Percentiles rank a stretch among this genome's conserved stretches.
Conservation (phyloP, 2,113 vertebrate species). For the Emydocephalus ijimae region DNA sequence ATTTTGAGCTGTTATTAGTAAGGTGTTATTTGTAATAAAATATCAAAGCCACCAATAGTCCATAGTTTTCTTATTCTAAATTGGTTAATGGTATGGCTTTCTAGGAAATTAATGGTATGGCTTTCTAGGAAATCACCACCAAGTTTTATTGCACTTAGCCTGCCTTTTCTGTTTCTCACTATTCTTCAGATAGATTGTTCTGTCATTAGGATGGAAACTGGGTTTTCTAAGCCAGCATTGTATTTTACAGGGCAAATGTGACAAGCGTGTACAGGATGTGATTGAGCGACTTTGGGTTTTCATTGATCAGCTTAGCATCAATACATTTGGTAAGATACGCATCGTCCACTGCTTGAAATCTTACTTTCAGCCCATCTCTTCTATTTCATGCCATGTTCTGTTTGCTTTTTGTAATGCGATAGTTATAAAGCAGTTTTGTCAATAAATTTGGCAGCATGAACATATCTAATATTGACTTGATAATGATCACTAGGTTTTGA, state of each 20-base stretch:
- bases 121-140: neutral
- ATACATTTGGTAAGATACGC: conserved; percentile 84
- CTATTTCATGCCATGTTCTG: neutral
- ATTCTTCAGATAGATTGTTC: neutral
- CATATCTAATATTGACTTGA: neutral
- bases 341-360: neutral
- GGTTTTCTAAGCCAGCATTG: neutral
- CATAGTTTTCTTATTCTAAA: neutral
- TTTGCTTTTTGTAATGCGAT: neutral
- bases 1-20: neutral
- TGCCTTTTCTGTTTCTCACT: neutral
- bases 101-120: neutral
- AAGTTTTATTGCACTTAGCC: neutral
- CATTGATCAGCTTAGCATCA: conserved; percentile 97
- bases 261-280: conserved; percentile 96
- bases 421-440: neutral
- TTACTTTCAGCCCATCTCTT: neutral
- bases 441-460: neutral
- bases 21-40: neutral
- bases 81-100: too few relatives aligned
- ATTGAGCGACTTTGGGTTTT: conserved; percentile 98
- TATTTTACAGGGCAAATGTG: conserved; percentile 86
- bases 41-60: neutral
- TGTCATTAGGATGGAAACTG: neutral
- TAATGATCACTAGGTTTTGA: neutral